These are phyloP conservation scores for Malacoctenus gilli DNA, from an alignment of 2,797 vertebrate species.

Conservation along the genomic window DNA sequence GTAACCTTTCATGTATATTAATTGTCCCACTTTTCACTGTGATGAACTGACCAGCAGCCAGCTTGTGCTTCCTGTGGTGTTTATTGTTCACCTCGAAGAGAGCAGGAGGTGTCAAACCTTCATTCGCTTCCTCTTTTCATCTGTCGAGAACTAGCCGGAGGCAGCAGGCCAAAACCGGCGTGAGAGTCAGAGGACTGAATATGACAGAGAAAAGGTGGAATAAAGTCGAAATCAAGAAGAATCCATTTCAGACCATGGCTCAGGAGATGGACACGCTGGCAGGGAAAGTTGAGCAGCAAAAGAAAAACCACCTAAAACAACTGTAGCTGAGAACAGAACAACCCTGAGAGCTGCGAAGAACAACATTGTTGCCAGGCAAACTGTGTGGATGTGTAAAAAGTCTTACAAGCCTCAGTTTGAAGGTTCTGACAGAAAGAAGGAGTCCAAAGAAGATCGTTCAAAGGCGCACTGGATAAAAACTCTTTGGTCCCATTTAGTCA, in stretches of 20 bases:
- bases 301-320: background rate
- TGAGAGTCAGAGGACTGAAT: background rate
- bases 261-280: background rate
- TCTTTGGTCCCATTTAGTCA: too few species aligned
- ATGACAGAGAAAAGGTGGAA: background rate
- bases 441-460: too few species aligned
- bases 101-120: background rate
- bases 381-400: background rate
- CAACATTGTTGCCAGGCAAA: background rate
- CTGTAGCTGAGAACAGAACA: background rate
- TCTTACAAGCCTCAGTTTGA: background rate
- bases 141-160: background rate
- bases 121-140: background rate
- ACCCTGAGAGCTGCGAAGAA: background rate
- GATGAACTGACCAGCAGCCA: background rate
- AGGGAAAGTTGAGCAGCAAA: background rate
- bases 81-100: background rate
- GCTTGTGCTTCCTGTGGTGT: background rate
- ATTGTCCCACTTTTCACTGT: too few species aligned
- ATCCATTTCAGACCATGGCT: background rate
- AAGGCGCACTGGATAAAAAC: too few species aligned
- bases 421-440: background rate
- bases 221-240: background rate
- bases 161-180: background rate
- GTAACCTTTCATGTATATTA: too few species aligned